A percentile compares a stretch with the other conserved stretches of the same genome.
These are phyloP conservation scores for Dexiosoma caninum DNA, from an alignment of 2,888 invertebrate species.

Conservation along the genomic window DNA sequence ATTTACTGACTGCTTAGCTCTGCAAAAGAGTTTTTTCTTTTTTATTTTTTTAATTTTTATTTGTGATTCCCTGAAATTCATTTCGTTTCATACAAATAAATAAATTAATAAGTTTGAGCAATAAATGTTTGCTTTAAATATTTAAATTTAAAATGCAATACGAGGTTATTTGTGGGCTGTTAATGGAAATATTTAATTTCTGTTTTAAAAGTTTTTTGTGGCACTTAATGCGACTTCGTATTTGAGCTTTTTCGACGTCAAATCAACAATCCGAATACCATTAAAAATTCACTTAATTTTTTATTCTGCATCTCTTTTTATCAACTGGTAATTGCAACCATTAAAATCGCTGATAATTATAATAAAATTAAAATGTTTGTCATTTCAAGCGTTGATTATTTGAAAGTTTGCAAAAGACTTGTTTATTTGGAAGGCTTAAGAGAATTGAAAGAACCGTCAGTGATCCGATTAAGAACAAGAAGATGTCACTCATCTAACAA, in stretches of 20 bases:
- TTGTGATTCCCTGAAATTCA: not conserved
- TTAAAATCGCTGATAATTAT: not conserved
- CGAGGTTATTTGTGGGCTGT: not conserved
- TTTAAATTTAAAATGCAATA: not conserved
- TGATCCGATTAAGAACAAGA: not conserved
- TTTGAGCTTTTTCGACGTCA: not conserved
- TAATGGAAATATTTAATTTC: not conserved
- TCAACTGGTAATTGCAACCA: not conserved
- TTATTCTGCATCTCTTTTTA: not conserved
- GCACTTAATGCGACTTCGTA: not conserved
- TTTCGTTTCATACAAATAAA: conserved; percentile 9
- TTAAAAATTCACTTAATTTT: not conserved
- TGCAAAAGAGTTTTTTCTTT: conserved; percentile 24
- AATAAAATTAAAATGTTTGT: conserved; percentile 3
- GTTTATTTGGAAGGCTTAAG: not conserved
- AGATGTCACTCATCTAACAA: not conserved
- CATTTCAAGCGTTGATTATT: not conserved
- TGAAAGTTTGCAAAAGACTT: not conserved
- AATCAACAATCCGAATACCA: not conserved
- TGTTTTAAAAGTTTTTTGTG: not conserved
- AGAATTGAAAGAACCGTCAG: not conserved
- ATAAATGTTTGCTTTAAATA: not conserved
- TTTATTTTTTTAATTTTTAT: not conserved
- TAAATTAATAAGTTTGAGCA: too few species aligned
- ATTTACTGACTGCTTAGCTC: conserved; percentile 37